phyloP scores from a whole-genome alignment of 2,888 invertebrate species.

The Orchesella flavescens region DNA sequence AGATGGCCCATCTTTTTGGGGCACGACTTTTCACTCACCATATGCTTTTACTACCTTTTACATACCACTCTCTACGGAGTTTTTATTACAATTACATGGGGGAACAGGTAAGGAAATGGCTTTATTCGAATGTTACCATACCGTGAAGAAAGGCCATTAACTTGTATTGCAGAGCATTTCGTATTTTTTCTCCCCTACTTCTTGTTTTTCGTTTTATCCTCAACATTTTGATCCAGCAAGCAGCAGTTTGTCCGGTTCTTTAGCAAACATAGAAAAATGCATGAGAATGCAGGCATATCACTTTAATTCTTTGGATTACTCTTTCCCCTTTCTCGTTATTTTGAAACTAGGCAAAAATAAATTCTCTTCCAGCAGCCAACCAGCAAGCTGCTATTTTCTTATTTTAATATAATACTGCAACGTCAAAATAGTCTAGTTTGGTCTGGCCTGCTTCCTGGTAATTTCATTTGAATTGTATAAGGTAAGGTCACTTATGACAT shows the following conservation, averaged over 20 bases:
- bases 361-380: too few species aligned
- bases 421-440: too few species aligned
- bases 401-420: too few species aligned
- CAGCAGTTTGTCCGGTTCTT: too few species aligned
- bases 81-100: slow-evolving; percentile 53
- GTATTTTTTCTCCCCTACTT: background rate
- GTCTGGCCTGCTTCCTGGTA: too few species aligned
- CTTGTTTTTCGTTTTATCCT: too few species aligned
- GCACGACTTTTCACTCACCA: slow-evolving; percentile 27
- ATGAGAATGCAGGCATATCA: too few species aligned
- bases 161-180: slow-evolving; percentile 30
- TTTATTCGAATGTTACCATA: slow-evolving; percentile 48
- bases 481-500: too few species aligned
- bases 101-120: slow-evolving; percentile 50
- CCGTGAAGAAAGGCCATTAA: slow-evolving; percentile 49
- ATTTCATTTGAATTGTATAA: too few species aligned
- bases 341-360: background rate
- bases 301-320: background rate
- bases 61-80: slow-evolving; percentile 32
- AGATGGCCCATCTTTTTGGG: background rate
- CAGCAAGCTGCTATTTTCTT: too few species aligned
- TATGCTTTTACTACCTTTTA: slow-evolving; percentile 21
- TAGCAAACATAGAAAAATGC: too few species aligned
- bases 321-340: background rate
- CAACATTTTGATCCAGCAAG: too few species aligned